Base-by-base conservation (phyloP, 2,888 invertebrate genomes). In the Luperina nickerlii region DNA sequence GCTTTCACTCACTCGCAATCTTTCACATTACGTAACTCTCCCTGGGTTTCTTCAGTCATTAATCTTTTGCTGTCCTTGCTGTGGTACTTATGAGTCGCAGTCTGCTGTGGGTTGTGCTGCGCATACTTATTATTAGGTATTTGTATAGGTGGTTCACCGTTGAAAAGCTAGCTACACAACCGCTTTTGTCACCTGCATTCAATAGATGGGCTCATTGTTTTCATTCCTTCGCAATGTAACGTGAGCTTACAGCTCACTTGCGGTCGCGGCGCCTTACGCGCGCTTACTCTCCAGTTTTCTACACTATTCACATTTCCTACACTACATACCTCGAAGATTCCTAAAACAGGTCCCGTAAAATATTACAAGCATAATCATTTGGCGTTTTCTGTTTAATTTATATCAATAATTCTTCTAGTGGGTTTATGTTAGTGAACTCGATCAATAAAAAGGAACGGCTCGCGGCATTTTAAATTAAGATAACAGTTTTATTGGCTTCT, bases 401-500 rank as follows among this genome's bases (percentile, higher is more conserved):
- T 88, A 92, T 91, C 89, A 91, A 91, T 92, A 91, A 91, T 92
- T 92, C 90, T 86, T 87, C 89, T 90, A 89, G 89, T 92, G 85
- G 87, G 81, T 88, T 93, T 92, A 93, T 89, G 92, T 91, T 90
- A 88, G 89, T 91, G 92, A 92, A 92, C 92, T 90, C 91, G 89
- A 92, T 92, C 93, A 90, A 94, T 94, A 93, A 92, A 91, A 89
- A 90, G 91, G 89, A 81, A 87, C 90, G 86, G 92, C 93, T 91
- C 91, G 91, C 90, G 88, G 91, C 92, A 93, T 93, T 91, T 93
- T 91, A 91, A 94, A 95, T 95, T 94, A 94, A 95, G 95, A 96
- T 96, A 95, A 95, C 93, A 91, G 85, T 95, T 96, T 95, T 96
- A 96, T 94, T 93, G 89, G 89, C 90, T 93, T 94, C 92, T 94